Percentiles rank a stretch among this genome's conserved stretches.
phyloP scores from a whole-genome alignment of 35 echinoderm and acorn worm species.

The Nesometra sesokonis region DNA sequence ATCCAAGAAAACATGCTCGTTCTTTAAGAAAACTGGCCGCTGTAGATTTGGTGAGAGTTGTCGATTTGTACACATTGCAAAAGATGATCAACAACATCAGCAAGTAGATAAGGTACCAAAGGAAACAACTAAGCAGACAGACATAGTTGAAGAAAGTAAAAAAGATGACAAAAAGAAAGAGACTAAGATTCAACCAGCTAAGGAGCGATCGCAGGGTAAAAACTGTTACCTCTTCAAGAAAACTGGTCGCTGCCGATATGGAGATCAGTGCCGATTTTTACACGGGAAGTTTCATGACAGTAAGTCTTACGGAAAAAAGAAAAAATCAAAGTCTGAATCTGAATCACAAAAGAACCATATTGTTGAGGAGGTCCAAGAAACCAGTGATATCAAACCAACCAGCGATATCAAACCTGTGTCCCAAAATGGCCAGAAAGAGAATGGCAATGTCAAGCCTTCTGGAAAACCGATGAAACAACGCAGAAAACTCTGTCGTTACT shows the following conservation, averaged over 20 bases:
- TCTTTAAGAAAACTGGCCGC: constrained; percentile 38
- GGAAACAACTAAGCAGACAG: background rate
- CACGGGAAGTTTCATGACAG: background rate
- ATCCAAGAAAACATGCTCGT: constrained; percentile 12
- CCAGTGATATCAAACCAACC: background rate
- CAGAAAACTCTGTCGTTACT: constrained; percentile 47
- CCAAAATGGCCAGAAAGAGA: background rate
- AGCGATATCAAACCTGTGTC: background rate
- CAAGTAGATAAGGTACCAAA: background rate
- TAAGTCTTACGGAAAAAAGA: background rate
- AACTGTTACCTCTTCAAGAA: background rate
- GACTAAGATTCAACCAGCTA: background rate
- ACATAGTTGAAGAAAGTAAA: background rate
- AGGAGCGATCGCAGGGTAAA: background rate
- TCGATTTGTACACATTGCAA: constrained; percentile 46
- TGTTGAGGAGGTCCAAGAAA: background rate
- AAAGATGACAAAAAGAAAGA: background rate
- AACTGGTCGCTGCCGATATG: background rate
- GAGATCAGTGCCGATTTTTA: background rate
- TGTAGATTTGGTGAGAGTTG: constrained; percentile 66
- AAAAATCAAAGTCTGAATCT: background rate
- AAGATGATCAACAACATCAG: no score
- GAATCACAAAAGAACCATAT: background rate
- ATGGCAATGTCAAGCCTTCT: background rate
- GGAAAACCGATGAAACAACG: background rate